phyloP scores from a whole-genome alignment of 2,113 vertebrate genomes.

The Condylura cristata region DNA sequence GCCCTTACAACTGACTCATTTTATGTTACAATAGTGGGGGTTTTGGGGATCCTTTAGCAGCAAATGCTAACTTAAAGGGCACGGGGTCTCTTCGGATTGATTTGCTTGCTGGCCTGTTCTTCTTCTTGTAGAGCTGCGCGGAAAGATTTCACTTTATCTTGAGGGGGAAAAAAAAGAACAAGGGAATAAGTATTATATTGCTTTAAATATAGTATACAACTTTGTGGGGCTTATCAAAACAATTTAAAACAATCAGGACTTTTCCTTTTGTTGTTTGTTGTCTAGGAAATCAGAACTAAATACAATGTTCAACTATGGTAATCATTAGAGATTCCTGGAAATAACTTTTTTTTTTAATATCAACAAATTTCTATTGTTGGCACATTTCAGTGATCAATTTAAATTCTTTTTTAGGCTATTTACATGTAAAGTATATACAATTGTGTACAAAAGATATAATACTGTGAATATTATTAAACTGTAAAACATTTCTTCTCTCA shows the following conservation, averaged over 20 bases:
- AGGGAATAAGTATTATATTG: constrained; percentile 2
- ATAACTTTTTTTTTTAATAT: background rate
- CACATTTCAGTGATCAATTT: constrained; percentile 2
- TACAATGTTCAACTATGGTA: background rate
- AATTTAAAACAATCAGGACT: background rate
- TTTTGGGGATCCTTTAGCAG: constrained; percentile 83
- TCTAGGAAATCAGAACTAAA: constrained; percentile 14
- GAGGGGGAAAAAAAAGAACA: constrained; percentile 60
- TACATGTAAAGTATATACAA: background rate
- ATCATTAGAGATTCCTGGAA: background rate
- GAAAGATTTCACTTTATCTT: constrained; percentile 99
- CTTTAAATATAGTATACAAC: background rate
- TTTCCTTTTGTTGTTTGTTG: constrained; percentile 6
- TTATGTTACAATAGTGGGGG: constrained; percentile 83
- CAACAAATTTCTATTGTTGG: background rate
- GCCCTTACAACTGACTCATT: constrained; percentile 82
- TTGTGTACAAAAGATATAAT: constrained; percentile 24
- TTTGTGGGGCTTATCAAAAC: background rate
- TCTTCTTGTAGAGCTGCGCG: constrained; percentile 96
- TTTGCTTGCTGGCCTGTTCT: constrained; percentile 98
- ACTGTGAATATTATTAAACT: background rate
- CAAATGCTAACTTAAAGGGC: constrained; percentile 89
- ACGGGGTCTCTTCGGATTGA: constrained; percentile 96
- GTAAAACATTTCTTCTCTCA: constrained; percentile 23
- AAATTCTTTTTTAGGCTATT: background rate